Base-by-base conservation (phyloP, 2,113 vertebrate species). In the Indicator indicator region DNA sequence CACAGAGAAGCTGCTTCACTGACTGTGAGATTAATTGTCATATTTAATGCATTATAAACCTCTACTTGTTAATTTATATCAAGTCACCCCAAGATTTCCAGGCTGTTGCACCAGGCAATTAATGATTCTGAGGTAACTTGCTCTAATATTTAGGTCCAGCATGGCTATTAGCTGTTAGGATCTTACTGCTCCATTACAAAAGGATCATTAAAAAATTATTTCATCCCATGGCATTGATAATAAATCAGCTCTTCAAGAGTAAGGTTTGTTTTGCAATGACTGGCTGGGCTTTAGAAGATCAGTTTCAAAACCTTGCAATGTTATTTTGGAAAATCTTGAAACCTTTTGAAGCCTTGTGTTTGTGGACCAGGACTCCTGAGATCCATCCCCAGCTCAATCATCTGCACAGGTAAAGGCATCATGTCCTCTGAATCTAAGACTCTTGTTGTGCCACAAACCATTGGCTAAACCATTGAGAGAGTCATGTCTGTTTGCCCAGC, bases 21-120 rank as follows among this genome's bases (percentile, higher is more conserved):
- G 93, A 65, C 69, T 78, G 55, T 83, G 69, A 92, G 92, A 96
- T 94, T 95, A 94, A 96, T 89, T 91, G 93, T 93, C 40, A 82
- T 88, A 89, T 95, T 97, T 95, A 93, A 94, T 86, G 93, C 85
- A 90, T 93, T 94, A 95, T 89, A 96, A 95, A 95, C 76, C 70
- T 88, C 88, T 84, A 46, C 83, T 86, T 90, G 63, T 82, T 96
- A 95, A 97, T 95, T 95, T 93, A 94, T 89, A 63, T 73, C 65
- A 80, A 94, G 80, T 88, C 80, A 90, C 93, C 95, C 92, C 76
- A 81, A 94, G 90, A 95, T 95, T 97, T 95, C 89, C 79, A 90
- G 88, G 80, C 79, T 81, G 65, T 77, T 96, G 75, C 89, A 91
- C 79, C 58, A 90, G 85, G 58, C 69, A 84, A 76, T 69, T 90